Conservation (phyloP, 2,888 invertebrate genomes). For the Physocephala rufipes region DNA sequence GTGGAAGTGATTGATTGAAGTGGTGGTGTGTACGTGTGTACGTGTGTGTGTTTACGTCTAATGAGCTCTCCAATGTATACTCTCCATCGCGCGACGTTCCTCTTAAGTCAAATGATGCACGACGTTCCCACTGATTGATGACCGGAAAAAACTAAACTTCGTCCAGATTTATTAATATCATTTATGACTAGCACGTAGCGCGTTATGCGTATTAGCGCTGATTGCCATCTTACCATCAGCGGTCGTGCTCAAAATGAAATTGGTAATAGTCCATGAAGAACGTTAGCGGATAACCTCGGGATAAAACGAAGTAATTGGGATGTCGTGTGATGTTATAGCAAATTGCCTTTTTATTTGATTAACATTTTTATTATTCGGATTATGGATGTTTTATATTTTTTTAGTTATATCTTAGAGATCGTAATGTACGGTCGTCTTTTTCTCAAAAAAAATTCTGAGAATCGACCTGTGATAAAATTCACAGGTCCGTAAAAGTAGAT, state of each 20-base stretch:
- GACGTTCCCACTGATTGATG: slow-evolving; percentile 27
- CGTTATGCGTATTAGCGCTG: neutral
- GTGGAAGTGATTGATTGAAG: too few species aligned
- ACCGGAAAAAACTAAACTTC: slow-evolving; percentile 19
- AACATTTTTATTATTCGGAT: neutral
- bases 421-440: too few species aligned
- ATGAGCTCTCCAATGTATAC: too few species aligned
- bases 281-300: too few species aligned
- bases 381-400: too few species aligned
- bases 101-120: slow-evolving; percentile 11
- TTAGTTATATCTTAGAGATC: too few species aligned
- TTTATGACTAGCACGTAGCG: slow-evolving; percentile 20
- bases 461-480: too few species aligned
- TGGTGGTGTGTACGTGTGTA: neutral
- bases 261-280: neutral
- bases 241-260: neutral
- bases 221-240: neutral
- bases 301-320: neutral
- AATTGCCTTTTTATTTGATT: neutral
- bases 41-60: neutral
- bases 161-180: slow-evolving; percentile 19
- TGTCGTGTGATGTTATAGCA: neutral
- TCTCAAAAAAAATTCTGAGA: too few species aligned
- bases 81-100: neutral
- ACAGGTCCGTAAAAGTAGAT: too few species aligned